Evolutionary conservation across 2,113 vertebrate species (phyloP), one percentile per base, ranked within the genome.

Genomic region (Rhombomys opimus): DNA sequence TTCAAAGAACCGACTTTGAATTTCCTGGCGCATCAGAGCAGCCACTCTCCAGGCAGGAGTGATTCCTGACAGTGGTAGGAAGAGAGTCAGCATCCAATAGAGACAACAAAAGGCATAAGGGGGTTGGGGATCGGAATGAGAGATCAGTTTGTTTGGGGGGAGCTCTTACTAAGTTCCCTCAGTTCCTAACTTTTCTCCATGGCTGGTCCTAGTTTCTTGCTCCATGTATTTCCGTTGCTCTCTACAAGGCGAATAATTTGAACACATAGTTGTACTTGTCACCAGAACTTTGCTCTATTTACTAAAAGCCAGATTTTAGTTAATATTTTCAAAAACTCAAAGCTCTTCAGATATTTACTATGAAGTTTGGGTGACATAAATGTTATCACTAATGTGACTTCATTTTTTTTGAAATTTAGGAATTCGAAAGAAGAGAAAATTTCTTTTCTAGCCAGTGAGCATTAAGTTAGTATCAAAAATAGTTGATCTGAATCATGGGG

Each of bases 321-420:
- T 80, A 20, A 84, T 67, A n/a, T 81, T 15, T 50, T 63, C 41
- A 2, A n/a, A 89, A 90, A 76, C 59, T 70, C 7, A 25, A 63
- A 73, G 78, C 20, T 7, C 7, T 89, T 81, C 57, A 12, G 10
- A 46, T 65, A 90, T 23, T 89, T 67, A 46, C 3, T 57, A 41
- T 41, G 65, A 35, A 65, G 1, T 61, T 89, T 10, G 38, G 41
- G 25, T 18, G 38, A 22, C 41, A 87, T 54, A 23, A 72, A 50
- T 35, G 93, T 65, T 87, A 54, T 86, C 46, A 77, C 70, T 87
- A 85, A 82, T 77, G 13, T 38, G 80, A 17, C 94, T 80, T 81
- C 7, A 80, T 8, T 30, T 46, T 5, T 78, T 75, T 77, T 90
- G 32, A 32, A 93, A 87, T 76, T 65, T 41, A 77, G 91, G 41